A percentile compares a stretch with the other conserved stretches of the same genome.
Conservation (phyloP, 2,888 invertebrate species). For the Parnassius mnemosyne region DNA sequence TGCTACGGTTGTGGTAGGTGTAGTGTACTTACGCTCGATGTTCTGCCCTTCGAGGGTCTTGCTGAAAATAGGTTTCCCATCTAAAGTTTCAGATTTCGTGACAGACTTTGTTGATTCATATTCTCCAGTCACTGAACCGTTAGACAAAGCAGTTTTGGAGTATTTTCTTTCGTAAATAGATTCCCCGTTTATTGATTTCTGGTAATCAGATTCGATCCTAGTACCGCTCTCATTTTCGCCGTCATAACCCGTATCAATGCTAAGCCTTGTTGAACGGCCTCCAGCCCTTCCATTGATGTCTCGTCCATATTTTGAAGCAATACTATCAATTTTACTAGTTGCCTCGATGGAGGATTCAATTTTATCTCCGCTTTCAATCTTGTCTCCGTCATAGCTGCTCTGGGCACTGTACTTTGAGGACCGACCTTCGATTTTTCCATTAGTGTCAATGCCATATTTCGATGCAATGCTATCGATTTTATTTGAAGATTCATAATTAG, state of each 20-base stretch:
- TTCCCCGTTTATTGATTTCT: conserved; percentile 44
- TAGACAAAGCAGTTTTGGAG: conserved; percentile 57
- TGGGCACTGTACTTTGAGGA: conserved; percentile 36
- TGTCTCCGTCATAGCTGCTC: conserved; percentile 34
- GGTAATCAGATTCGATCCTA: conserved; percentile 35
- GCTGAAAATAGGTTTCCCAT: conserved; percentile 85
- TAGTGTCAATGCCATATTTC: conserved; percentile 61
- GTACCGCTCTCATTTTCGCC: conserved; percentile 45
- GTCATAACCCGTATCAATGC: conserved; percentile 51
- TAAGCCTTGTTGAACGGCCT: conserved; percentile 46
- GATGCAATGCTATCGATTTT: conserved; percentile 58
- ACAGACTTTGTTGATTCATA: conserved; percentile 46
- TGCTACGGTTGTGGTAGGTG: conserved; percentile 37
- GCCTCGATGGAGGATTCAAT: conserved; percentile 36
- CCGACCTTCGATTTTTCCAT: conserved; percentile 35
- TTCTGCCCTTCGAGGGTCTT: conserved; percentile 88
- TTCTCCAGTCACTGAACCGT: conserved; percentile 57
- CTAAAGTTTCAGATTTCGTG: conserved; percentile 55
- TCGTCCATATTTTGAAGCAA: conserved; percentile 53
- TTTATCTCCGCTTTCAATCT: conserved; percentile 22
- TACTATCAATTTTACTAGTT: conserved; percentile 51
- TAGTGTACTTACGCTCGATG: conserved; percentile 88
- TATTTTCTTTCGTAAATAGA: conserved; percentile 56
- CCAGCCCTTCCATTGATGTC: conserved; percentile 49
- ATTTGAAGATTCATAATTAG: conserved; percentile 44